A percentile compares a stretch with the other conserved stretches of the same genome.
Evolutionary conservation across 2,888 invertebrate species (phyloP).

Genomic region (Phyto melanocephala): DNA sequence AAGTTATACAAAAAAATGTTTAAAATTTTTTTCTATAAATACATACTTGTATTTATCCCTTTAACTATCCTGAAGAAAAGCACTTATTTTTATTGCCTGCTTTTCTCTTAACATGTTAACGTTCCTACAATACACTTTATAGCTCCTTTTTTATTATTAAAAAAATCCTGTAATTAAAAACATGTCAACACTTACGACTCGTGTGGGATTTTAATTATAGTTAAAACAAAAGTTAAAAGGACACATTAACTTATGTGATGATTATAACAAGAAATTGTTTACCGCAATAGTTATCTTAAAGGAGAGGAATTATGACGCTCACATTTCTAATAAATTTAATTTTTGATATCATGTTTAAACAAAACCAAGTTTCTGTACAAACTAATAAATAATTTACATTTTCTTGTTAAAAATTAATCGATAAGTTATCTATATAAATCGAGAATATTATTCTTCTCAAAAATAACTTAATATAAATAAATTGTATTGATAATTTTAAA

Average conservation of each 20-base stretch:
- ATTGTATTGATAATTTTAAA: too few relatives aligned
- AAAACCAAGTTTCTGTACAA: too few relatives aligned
- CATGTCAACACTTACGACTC: background rate
- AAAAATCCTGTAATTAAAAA: background rate
- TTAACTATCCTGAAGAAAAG: background rate
- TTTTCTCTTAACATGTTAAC: background rate
- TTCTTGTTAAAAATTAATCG: too few relatives aligned
- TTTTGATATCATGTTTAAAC: too few relatives aligned
- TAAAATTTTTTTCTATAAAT: conserved; percentile 5
- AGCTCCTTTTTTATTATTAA: background rate
- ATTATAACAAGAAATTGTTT: too few relatives aligned
- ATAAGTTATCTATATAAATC: too few relatives aligned
- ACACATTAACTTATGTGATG: background rate
- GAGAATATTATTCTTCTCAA: too few relatives aligned
- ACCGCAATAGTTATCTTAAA: too few relatives aligned
- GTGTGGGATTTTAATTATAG: background rate
- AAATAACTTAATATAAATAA: too few relatives aligned
- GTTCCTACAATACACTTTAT: background rate
- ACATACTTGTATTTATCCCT: background rate
- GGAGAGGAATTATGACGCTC: too few relatives aligned
- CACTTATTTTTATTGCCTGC: background rate
- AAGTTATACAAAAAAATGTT: background rate
- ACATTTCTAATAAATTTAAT: too few relatives aligned
- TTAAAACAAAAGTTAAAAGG: background rate
- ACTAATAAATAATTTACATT: too few relatives aligned